Evolutionary conservation across 2,113 vertebrate genomes (phyloP), one percentile per base, ranked within the genome.

Genomic region (Cinclus cinclus): DNA sequence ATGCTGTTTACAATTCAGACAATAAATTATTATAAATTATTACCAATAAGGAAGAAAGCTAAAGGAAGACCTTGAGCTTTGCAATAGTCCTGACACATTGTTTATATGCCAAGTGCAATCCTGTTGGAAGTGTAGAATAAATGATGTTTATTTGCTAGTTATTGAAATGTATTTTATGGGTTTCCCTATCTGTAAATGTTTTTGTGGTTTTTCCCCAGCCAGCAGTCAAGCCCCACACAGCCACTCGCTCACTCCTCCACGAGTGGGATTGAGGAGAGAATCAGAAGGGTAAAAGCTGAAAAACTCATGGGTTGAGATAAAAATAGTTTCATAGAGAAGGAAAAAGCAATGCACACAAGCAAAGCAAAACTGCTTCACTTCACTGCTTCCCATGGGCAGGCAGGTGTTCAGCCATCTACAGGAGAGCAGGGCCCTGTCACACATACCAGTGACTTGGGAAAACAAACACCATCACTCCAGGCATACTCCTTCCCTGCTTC

Each of bases 381-480:
- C 37, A 15, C 18, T 37, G 27, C 53, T 77, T 69, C 63, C 27
- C 18, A 6, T 60, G 33, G 22, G 2, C 53, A 44, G 37, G 27
- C 53, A 68, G 37, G 21, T 68, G 44, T 68, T 86, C 63, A 60
- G 63, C 37, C 11, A 19, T 52, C 63, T 87, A 27, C 33, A 33
- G 46, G 33, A 52, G 55, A 33, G 27, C 31, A 19, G 35, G 18
- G 46, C 46, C 63, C 22, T 33, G 11, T 69, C 33, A 39, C 39
- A 19, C 0, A 0, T 68, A 37, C 5, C 0, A 1, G 7, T 69
- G 55, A 28, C 46, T 39, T 37, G 33, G 33, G 15, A 60, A 19
- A 33, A 37, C 17, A 27, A 33, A 33, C 17, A 6, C 14, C 18
- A 33, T 46, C 39, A 10, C 28, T 78, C 22, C 27, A 31, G 46